Evolutionary conservation across 2,888 invertebrate genomes (phyloP), one percentile per base, ranked within the genome.

Genomic region (Ormyrus rosae): DNA sequence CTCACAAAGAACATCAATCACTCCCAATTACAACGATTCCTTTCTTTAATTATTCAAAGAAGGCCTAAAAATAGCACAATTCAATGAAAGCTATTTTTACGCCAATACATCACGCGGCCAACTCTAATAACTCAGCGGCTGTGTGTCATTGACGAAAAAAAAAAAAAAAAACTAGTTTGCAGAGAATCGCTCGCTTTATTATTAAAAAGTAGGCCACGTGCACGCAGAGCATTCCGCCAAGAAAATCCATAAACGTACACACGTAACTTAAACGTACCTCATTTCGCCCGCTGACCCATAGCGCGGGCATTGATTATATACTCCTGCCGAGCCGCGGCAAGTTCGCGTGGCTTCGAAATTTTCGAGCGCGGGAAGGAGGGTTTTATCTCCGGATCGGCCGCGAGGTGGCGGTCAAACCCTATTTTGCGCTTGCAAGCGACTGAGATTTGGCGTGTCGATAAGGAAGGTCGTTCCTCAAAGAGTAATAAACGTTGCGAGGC

Each of bases 151-250:
- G 34, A 34, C 34, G 34, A 34, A 34, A 34, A 34, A 34, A 34
- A 34, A 34, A 34, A 34, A 34, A 34, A 34, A 34, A 34, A 34
- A 34, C 34, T 34, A 34, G 34, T 34, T 34, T 34, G 34, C 34
- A 34, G 34, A 34, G 34, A 34, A 34, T 69, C 13, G 55, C 7
- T 10, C 9, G 19, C 55, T 73, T 75, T 68, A 58, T 58, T 77
- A 65, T 60, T 50, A 75, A 79, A 75, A 80, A 75, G 65, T 80
- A 80, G 80, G 75, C 11, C 74, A 46, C 9, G n/a, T n/a, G 11
- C 11, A 34, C 34, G n/a, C 48, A 60, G 13, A 5, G 60, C 55
- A 68, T 65, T 53, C 48, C 46, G n/a, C 63, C 34, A 73, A 69
- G 79, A 69, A 79, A 74, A 74, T 79, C 73, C 73, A 79, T 74